These are phyloP conservation scores for Gastracanthus pulcherrimus DNA, from an alignment of 2,888 invertebrate species.

Conservation along the genomic window DNA sequence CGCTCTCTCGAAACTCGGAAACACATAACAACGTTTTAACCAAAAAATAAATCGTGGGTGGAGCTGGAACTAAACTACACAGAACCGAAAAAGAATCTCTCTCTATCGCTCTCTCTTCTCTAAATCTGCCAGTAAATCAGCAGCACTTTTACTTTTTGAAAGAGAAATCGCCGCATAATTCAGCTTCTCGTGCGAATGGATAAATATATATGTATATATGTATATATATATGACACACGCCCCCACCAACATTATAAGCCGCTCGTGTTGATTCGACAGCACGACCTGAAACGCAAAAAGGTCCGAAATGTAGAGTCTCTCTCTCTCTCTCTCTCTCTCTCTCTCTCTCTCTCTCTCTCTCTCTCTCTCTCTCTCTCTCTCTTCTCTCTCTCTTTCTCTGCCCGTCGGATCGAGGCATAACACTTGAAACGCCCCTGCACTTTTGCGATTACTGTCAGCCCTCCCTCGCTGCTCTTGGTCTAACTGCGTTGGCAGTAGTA, in stretches of 20 bases:
- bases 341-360: not conserved
- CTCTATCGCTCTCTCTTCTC: too few relatives aligned
- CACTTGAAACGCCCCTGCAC: not conserved
- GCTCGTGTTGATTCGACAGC: too few relatives aligned
- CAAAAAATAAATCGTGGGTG: not conserved
- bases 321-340: not conserved
- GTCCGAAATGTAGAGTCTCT: not conserved
- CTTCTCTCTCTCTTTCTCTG: not conserved
- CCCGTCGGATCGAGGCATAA: not conserved
- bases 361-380: not conserved
- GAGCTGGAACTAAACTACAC: not conserved
- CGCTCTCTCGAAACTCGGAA: not conserved
- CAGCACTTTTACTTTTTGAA: not conserved
- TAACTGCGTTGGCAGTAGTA: too few relatives aligned
- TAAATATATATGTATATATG: too few relatives aligned
- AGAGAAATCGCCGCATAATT: not conserved
- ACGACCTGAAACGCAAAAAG: not conserved
- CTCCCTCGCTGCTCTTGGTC: too few relatives aligned
- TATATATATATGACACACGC: too few relatives aligned
- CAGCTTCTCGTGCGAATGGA: too few relatives aligned
- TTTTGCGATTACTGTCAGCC: conserved; percentile 1
- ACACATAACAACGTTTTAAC: not conserved
- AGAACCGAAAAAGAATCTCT: too few relatives aligned
- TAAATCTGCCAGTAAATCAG: not conserved
- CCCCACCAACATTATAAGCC: too few relatives aligned